phyloP scores from a whole-genome alignment of 2,888 invertebrate species.

The Thymelicus sylvestris region DNA sequence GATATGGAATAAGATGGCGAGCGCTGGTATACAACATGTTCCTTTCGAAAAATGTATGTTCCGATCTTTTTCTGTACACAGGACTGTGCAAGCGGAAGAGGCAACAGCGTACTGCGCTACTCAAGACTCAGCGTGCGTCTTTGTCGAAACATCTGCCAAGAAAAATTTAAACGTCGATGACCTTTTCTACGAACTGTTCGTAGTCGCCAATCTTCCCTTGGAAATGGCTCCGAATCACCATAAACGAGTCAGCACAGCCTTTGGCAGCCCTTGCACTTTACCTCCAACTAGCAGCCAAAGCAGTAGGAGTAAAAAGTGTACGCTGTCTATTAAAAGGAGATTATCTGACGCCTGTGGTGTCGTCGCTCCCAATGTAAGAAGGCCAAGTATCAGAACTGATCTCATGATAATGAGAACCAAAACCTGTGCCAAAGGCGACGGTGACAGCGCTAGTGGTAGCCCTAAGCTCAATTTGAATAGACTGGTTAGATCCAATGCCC shows the following conservation, averaged over 20 bases:
- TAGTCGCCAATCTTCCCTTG: constrained; percentile 91
- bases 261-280: constrained; percentile 90
- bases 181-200: constrained; percentile 93
- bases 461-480: constrained; percentile 80
- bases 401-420: constrained; percentile 94
- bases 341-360: constrained; percentile 95
- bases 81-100: constrained; percentile 91
- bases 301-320: constrained; percentile 89
- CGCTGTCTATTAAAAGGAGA: constrained; percentile 91
- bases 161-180: constrained; percentile 92
- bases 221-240: constrained; percentile 96
- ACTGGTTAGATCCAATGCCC: constrained; percentile 73
- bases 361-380: constrained; percentile 93
- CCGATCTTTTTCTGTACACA: constrained; percentile 57
- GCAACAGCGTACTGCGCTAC: constrained; percentile 90
- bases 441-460: constrained; percentile 84
- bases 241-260: constrained; percentile 90
- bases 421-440: constrained; percentile 89
- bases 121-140: constrained; percentile 91
- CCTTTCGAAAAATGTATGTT: too few species aligned
- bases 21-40: too few species aligned
- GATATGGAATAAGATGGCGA: too few species aligned
- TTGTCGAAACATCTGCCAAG: constrained; percentile 93
- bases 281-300: constrained; percentile 88
- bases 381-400: constrained; percentile 95